Evolutionary conservation across 2,888 invertebrate species (phyloP).

Genomic region (Gymnosoma rotundatum): DNA sequence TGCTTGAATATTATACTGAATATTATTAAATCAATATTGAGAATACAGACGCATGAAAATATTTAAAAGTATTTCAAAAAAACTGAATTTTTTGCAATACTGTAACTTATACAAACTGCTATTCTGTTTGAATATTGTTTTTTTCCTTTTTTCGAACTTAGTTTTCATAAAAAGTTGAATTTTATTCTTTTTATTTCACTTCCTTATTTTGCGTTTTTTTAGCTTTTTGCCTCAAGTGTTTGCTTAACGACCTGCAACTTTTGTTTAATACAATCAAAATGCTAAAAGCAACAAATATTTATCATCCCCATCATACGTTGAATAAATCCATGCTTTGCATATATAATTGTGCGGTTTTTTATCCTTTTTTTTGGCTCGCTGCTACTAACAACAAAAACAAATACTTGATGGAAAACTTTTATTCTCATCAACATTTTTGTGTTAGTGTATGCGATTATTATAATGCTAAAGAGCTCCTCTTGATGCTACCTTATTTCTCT

Average conservation of each 20-base stretch:
- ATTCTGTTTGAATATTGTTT: conserved; percentile 9
- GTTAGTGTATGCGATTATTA: conserved; percentile 13
- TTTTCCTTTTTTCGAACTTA: too few relatives aligned
- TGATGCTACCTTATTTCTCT: conserved; percentile 9
- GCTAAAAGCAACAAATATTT: conserved; percentile 72
- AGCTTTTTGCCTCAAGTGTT: conserved; percentile 63
- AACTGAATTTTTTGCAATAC: not conserved
- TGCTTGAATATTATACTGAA: too few relatives aligned
- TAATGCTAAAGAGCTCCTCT: not conserved
- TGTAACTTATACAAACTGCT: not conserved
- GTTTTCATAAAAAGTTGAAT: conserved; percentile 30
- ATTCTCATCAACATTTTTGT: conserved; percentile 35
- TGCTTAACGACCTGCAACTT: conserved; percentile 68
- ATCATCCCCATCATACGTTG: conserved; percentile 40
- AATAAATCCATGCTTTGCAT: not conserved
- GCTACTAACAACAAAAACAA: conserved; percentile 35
- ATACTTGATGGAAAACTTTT: not conserved
- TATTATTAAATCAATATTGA: too few relatives aligned
- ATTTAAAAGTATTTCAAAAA: too few relatives aligned
- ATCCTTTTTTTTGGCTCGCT: conserved; percentile 27
- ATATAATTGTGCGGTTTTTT: conserved; percentile 5
- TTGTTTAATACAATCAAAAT: conserved; percentile 70
- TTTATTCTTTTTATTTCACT: conserved; percentile 30
- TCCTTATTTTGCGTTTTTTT: conserved; percentile 39
- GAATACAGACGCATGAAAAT: too few relatives aligned